Percentiles rank a stretch among this genome's conserved stretches.
Conservation (phyloP, 2,888 invertebrate genomes). For the Trissolcus brochymenae region DNA sequence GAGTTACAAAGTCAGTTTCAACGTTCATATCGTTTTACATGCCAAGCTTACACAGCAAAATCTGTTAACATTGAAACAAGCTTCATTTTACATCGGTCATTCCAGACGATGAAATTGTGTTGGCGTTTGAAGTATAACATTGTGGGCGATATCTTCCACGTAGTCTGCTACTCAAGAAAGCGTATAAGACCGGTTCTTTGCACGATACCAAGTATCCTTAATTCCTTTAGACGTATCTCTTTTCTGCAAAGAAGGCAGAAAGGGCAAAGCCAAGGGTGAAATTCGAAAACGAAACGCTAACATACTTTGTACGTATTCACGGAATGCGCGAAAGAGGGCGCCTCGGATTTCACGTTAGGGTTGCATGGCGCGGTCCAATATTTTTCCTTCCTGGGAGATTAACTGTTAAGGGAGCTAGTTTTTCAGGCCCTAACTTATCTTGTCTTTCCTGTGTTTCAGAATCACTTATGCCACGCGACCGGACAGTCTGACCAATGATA, state of each 20-base stretch:
- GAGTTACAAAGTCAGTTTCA: no score
- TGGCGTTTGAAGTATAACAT: slow-evolving; percentile 21
- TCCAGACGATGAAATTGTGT: slow-evolving; percentile 1
- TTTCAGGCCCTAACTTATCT: slow-evolving; percentile 24
- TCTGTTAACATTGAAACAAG: background rate
- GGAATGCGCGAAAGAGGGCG: slow-evolving; percentile 58
- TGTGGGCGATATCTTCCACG: slow-evolving; percentile 39
- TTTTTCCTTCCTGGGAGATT: slow-evolving; percentile 66
- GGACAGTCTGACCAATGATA: slow-evolving; percentile 44
- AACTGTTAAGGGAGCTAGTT: slow-evolving; percentile 62
- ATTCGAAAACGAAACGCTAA: slow-evolving; percentile 56
- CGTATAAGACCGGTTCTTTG: slow-evolving; percentile 47
- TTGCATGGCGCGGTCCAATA: no score
- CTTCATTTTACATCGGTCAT: background rate
- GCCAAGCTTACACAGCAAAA: background rate
- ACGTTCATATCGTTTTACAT: no score
- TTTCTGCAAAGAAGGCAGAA: slow-evolving; percentile 40
- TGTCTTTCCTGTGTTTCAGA: slow-evolving; percentile 53
- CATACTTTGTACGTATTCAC: slow-evolving; percentile 60
- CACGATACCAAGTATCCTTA: slow-evolving; percentile 41
- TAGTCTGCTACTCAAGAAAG: slow-evolving; percentile 48
- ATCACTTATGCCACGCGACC: slow-evolving; percentile 52
- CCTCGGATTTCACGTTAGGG: slow-evolving; percentile 60
- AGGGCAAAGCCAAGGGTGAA: slow-evolving; percentile 50
- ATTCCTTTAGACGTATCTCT: slow-evolving; percentile 55